Evolutionary conservation across 1,140 invertebrate species (phyloP), one percentile per base, ranked within the genome.

Genomic region (Tetraneura akinire): DNA sequence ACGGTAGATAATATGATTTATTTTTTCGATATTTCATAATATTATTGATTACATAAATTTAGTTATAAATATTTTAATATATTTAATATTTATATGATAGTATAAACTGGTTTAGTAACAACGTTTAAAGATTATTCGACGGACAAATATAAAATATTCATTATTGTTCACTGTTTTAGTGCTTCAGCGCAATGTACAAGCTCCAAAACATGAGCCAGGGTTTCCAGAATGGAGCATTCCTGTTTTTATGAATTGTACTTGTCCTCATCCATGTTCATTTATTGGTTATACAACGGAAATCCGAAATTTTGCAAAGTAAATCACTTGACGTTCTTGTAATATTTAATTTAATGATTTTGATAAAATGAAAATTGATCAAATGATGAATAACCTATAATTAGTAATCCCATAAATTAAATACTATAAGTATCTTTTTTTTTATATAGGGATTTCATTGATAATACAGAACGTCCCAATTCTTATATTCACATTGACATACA

Each of bases 231-330:
- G 66, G 80, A 81, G 57, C 42, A 18, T 80, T 51, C 73, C 66
- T 0, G 57, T 37, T 14, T 82, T n/a, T 21, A 82, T 82, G 80
- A 82, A 82, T 64, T 82, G 81, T 37, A 80, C 49, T 42, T 82
- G 81, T 29, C 73, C 73, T 1, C 49, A 60, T 16, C 81, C 81
- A 5, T 82, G 81, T 53, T 78, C 81, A 18, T 82, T 81, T 32
- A 49, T 71, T 16, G 55, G 57, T 14, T 82, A 82, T 42, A 78
- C 71, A 3, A 80, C 81, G 13, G 81, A 82, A 51, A 57, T 66
- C 18, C 60, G 71, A 21, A 78, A 26, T 0, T 42, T 45, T 26
- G 21, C 53, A 23, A 55, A 32, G 71, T 62, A 62, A 6, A 62
- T 3, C 23, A 62, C 9, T 11, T 29, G 5, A 26, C 13, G 23